These are phyloP conservation scores for Muscicapa comitata DNA, from an alignment of 2,797 vertebrate species.

Conservation along the genomic window DNA sequence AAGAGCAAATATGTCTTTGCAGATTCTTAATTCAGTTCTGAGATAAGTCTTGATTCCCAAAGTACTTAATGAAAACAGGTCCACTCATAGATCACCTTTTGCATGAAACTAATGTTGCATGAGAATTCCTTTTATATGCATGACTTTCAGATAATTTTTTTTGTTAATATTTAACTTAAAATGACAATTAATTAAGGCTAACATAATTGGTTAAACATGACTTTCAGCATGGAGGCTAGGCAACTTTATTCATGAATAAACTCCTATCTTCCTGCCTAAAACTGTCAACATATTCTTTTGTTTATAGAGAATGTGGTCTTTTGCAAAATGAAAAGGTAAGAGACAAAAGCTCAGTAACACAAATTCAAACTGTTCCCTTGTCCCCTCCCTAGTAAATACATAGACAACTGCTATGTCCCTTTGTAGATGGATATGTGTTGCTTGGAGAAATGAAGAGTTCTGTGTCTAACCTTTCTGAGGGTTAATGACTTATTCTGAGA, in stretches of 20 bases:
- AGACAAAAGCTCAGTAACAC: constrained; percentile 98
- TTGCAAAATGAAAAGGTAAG: constrained; percentile 99
- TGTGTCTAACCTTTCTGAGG: constrained; percentile 68
- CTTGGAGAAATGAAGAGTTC: constrained; percentile 73
- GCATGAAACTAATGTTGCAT: constrained; percentile 90
- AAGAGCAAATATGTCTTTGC: constrained; percentile 71
- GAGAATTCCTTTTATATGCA: constrained; percentile 78
- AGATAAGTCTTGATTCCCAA: constrained; percentile 66
- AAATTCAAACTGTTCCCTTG: constrained; percentile 87
- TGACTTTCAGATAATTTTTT: constrained; percentile 74
- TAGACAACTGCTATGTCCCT: constrained; percentile 73
- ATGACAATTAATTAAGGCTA: constrained; percentile 79
- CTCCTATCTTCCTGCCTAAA: constrained; percentile 99
- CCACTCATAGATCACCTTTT: constrained; percentile 78
- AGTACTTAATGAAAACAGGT: constrained; percentile 73
- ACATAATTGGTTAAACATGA: constrained; percentile 82
- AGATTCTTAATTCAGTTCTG: constrained; percentile 56
- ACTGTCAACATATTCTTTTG: constrained; percentile 99
- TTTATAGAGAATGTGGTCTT: constrained; percentile 99
- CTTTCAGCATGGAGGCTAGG: constrained; percentile 99
- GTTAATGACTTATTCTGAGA: constrained; percentile 52
- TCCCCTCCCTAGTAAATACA: constrained; percentile 80
- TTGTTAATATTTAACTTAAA: constrained; percentile 74
- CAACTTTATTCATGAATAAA: constrained; percentile 93
- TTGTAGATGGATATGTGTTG: constrained; percentile 77